phyloP scores from a whole-genome alignment of 2,888 invertebrate species.

The Corbicula japonica region DNA sequence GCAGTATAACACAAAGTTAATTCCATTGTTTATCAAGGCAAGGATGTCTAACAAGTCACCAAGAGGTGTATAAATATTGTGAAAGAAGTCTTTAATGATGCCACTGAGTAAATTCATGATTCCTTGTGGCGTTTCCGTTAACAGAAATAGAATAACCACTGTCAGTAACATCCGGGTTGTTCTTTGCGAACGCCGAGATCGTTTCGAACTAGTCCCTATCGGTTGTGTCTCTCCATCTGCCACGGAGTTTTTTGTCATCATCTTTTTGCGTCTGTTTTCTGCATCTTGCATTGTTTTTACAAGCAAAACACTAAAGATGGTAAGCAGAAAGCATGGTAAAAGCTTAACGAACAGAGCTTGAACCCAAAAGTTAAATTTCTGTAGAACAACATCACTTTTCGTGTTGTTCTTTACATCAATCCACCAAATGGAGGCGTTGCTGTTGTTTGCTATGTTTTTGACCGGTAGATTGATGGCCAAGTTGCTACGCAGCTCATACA shows the following conservation, averaged over 20 bases:
- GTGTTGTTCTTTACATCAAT: slow-evolving; percentile 88
- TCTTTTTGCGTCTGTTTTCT: slow-evolving; percentile 80
- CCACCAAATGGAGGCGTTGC: slow-evolving; percentile 78
- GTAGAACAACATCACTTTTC: slow-evolving; percentile 75
- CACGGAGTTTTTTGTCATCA: slow-evolving; percentile 74
- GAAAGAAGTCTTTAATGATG: slow-evolving; percentile 91
- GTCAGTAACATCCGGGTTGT: slow-evolving; percentile 96
- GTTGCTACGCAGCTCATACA: slow-evolving; percentile 87
- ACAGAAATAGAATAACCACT: slow-evolving; percentile 94
- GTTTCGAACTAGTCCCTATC: slow-evolving; percentile 66
- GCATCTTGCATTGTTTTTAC: slow-evolving; percentile 86
- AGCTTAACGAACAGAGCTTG: slow-evolving; percentile 97
- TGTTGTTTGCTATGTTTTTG: slow-evolving; percentile 13
- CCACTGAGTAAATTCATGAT: slow-evolving; percentile 92
- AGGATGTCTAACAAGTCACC: slow-evolving; percentile 95
- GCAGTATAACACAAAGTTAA: slow-evolving; percentile 97
- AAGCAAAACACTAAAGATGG: slow-evolving; percentile 89
- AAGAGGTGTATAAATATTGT: slow-evolving; percentile 88
- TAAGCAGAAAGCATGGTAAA: slow-evolving; percentile 95
- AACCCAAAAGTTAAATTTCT: slow-evolving; percentile 93
- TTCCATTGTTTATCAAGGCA: slow-evolving; percentile 95
- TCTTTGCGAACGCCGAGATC: slow-evolving; percentile 88
- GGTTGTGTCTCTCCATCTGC: slow-evolving; percentile 73
- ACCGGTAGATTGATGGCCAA: neutral
- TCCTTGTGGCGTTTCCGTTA: slow-evolving; percentile 96